These are phyloP conservation scores for Palythoa caribaeorum DNA, from an alignment of 92 coral and sea anemone genomes.

Conservation along the genomic window DNA sequence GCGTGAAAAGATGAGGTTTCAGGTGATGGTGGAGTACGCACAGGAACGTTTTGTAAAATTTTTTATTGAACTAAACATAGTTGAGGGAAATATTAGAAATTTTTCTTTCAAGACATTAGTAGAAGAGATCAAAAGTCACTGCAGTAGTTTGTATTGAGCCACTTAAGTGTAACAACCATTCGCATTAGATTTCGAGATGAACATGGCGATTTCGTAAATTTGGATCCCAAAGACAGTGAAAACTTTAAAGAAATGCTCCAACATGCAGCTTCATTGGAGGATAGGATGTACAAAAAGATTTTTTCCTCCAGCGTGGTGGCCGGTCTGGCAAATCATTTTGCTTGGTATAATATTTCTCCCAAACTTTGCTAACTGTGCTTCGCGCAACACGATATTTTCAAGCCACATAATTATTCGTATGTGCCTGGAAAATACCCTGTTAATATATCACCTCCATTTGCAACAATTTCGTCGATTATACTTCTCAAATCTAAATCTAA, in stretches of 20 bases:
- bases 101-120: no score
- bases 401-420: neutral
- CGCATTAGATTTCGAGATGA: conserved; percentile 45
- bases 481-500: neutral
- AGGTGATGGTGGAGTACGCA: no score
- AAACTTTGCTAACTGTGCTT: no score
- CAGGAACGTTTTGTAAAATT: no score
- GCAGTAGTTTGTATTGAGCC: neutral
- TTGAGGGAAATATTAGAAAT: no score
- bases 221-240: conserved; percentile 29
- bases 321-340: neutral
- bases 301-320: neutral
- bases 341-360: no score
- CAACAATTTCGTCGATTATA: neutral
- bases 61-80: no score
- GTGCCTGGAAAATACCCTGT: neutral
- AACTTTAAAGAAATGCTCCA: conserved; percentile 40
- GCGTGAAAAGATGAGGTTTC: no score
- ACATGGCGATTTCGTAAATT: conserved; percentile 31
- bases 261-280: conserved; percentile 25
- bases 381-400: neutral
- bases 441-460: neutral
- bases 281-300: conserved; percentile 37
- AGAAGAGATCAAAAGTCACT: neutral
- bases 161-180: conserved; percentile 39